Conservation (phyloP, 2,888 invertebrate genomes). For the Andrena chrysosceles region DNA sequence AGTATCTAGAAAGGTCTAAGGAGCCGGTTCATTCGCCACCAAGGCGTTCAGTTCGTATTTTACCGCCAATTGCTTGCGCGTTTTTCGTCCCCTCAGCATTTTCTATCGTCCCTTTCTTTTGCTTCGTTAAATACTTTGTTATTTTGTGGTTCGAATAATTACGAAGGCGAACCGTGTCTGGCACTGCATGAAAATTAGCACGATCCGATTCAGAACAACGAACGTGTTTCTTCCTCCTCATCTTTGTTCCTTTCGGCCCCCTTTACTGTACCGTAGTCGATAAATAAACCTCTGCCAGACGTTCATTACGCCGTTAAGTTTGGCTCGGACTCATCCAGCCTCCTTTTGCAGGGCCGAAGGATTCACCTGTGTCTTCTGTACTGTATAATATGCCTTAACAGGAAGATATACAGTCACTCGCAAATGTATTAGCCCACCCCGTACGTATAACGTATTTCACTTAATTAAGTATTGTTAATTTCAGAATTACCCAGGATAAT, state of each 20-base stretch:
- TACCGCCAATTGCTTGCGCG: not conserved
- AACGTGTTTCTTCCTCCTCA: slow-evolving; percentile 45
- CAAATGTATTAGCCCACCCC: no score
- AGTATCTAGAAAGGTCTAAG: slow-evolving; percentile 32
- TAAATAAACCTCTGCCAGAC: slow-evolving; percentile 83
- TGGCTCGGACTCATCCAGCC: slow-evolving; percentile 75
- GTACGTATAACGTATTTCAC: no score
- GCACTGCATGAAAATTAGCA: slow-evolving; percentile 54
- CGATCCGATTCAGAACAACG: slow-evolving; percentile 59
- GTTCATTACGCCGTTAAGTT: slow-evolving; percentile 83
- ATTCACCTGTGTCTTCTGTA: slow-evolving; percentile 18
- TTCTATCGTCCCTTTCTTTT: not conserved
- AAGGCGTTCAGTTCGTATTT: not conserved
- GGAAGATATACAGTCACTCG: no score
- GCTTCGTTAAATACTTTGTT: not conserved
- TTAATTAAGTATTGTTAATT: no score
- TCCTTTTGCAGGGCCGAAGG: slow-evolving; percentile 40
- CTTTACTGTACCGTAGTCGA: slow-evolving; percentile 69
- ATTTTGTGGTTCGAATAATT: not conserved
- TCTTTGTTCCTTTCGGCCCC: slow-evolving; percentile 51
- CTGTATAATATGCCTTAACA: no score
- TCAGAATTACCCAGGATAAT: no score
- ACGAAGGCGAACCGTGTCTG: not conserved
- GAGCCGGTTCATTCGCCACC: slow-evolving; percentile 33
- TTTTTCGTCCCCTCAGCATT: not conserved